Evolutionary conservation across 2,113 vertebrate genomes (phyloP).

Genomic region (Pan troglodytes): NHGRI_mPanTro3-v2.1_pri NC_072403.2:93723001-93723500

Average conservation of each 20-base stretch:
- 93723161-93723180: slow-evolving; percentile 83
- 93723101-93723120: slow-evolving; percentile 84
- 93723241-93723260: slow-evolving; percentile 86
- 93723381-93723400: not conserved
- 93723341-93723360: slow-evolving; percentile 60
- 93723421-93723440: not conserved
- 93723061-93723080: slow-evolving; percentile 83
- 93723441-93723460: slow-evolving; percentile 29
- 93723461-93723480: slow-evolving; percentile 21
- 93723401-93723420: slow-evolving; percentile 37
- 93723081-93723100: slow-evolving; percentile 81
- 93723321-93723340: slow-evolving; percentile 76
- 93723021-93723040: slow-evolving; percentile 63
- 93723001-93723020: slow-evolving; percentile 49
- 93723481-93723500: not conserved
- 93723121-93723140: slow-evolving; percentile 85
- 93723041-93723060: slow-evolving; percentile 72
- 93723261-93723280: slow-evolving; percentile 87
- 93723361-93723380: slow-evolving; percentile 68
- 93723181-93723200: slow-evolving; percentile 80
- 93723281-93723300: slow-evolving; percentile 81
- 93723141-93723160: slow-evolving; percentile 84
- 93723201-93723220: slow-evolving; percentile 86
- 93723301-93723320: slow-evolving; percentile 73
- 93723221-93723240: slow-evolving; percentile 84